Conservation (phyloP, 2,113 vertebrate genomes). For the Gavia stellata region DNA sequence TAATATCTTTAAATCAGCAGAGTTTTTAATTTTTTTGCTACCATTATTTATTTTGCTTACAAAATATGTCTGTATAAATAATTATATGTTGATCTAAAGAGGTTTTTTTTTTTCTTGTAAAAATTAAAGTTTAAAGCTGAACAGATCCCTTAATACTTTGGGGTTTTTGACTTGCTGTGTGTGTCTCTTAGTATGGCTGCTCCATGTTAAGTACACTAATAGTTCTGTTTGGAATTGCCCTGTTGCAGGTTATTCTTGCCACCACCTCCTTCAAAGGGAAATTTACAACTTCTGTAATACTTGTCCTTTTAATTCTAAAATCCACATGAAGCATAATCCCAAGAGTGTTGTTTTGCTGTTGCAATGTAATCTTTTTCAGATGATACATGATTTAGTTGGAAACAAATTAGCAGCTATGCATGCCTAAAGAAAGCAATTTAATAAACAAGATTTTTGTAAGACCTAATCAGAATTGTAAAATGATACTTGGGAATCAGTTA, state of each 20-base stretch:
- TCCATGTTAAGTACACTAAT: background rate
- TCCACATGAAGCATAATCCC: slow-evolving; percentile 56
- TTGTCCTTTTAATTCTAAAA: slow-evolving; percentile 61
- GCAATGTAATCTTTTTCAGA: slow-evolving; percentile 63
- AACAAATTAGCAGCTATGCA: slow-evolving; percentile 72
- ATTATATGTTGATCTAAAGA: background rate
- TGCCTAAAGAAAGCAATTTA: slow-evolving; percentile 75
- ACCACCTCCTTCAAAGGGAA: background rate
- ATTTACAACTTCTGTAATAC: slow-evolving; percentile 22
- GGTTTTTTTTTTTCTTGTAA: background rate
- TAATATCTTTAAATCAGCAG: background rate
- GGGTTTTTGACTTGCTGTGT: background rate
- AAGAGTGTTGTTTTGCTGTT: slow-evolving; percentile 39
- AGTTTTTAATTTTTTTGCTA: background rate
- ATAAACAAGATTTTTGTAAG: slow-evolving; percentile 71
- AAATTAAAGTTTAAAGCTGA: background rate
- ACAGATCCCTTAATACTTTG: background rate
- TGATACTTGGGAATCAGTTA: slow-evolving; percentile 54
- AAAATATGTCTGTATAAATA: background rate
- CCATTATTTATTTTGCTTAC: background rate
- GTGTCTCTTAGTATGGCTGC: background rate
- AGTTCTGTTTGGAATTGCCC: background rate
- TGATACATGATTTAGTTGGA: slow-evolving; percentile 68
- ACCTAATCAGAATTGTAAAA: slow-evolving; percentile 71
- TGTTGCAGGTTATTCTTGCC: background rate